These are phyloP conservation scores for Siniperca chuatsi DNA, from an alignment of 2,113 vertebrate species.

Conservation along the genomic window DNA sequence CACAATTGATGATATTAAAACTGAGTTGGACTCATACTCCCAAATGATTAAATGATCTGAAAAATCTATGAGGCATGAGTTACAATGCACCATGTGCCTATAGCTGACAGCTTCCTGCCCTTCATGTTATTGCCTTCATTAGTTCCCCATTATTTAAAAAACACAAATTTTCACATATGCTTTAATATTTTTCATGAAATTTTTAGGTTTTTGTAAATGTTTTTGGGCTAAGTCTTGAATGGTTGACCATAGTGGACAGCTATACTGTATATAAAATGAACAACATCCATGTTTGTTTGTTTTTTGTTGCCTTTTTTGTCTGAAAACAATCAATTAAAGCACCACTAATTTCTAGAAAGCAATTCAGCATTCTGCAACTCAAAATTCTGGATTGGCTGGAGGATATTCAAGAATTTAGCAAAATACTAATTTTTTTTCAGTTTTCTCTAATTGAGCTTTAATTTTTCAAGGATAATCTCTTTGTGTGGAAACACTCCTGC, in stretches of 20 bases:
- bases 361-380: constrained; percentile 3
- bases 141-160: constrained; percentile 7
- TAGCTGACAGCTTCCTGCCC: constrained; percentile 9
- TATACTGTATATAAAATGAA: neutral
- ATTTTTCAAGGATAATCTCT: constrained; percentile 42
- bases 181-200: neutral
- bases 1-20: constrained; percentile 48
- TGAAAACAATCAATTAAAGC: constrained; percentile 2
- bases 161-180: neutral
- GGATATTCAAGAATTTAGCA: neutral
- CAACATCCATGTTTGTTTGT: neutral
- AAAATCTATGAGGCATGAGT: constrained; percentile 42
- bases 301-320: neutral
- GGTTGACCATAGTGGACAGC: neutral
- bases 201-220: constrained; percentile 6
- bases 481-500: constrained; percentile 34
- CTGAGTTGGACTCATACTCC: constrained; percentile 19
- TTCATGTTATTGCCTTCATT: constrained; percentile 33
- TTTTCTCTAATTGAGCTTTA: constrained; percentile 17
- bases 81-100: constrained; percentile 19
- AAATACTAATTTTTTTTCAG: constrained; percentile 2
- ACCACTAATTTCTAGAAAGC: neutral
- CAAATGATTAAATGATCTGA: constrained; percentile 67
- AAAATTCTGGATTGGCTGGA: neutral
- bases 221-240: neutral